Conservation (phyloP, 2,113 vertebrate genomes). For the Ursus arctos region DNA sequence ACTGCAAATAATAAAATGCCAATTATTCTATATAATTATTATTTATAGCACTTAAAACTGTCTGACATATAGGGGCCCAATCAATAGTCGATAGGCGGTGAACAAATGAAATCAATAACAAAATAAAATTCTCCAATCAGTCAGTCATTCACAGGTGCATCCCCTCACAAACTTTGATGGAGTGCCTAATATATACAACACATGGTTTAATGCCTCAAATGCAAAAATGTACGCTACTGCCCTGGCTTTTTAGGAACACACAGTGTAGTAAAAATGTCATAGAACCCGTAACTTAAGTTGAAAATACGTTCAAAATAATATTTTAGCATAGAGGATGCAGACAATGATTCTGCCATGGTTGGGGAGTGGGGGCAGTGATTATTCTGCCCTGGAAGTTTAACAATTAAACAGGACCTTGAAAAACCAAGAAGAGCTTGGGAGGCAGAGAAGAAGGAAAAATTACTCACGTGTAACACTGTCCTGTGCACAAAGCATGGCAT, state of each 20-base stretch:
- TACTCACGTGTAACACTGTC: rapidly evolving
- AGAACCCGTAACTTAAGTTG: neutral
- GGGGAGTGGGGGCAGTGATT: neutral
- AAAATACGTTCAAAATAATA: neutral
- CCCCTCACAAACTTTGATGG: neutral
- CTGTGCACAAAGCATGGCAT: neutral
- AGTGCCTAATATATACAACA: neutral
- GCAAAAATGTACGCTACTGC: neutral
- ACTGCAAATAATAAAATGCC: neutral
- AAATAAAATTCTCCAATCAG: neutral
- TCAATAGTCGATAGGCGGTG: neutral
- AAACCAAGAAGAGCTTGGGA: neutral
- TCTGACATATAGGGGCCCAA: no score
- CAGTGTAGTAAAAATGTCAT: neutral
- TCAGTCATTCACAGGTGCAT: neutral
- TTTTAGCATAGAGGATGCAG: rapidly evolving
- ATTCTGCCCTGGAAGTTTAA: rapidly evolving
- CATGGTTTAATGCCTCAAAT: neutral
- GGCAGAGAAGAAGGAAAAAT: neutral
- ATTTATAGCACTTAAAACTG: neutral
- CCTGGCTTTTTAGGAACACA: neutral
- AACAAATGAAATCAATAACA: neutral
- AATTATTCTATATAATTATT: neutral
- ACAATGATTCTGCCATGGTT: no score
- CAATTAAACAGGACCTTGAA: neutral